Percentiles rank a stretch among this genome's conserved stretches.
These are phyloP conservation scores for Acleris holmiana DNA, from an alignment of 2,888 invertebrate species.

Conservation along the genomic window DNA sequence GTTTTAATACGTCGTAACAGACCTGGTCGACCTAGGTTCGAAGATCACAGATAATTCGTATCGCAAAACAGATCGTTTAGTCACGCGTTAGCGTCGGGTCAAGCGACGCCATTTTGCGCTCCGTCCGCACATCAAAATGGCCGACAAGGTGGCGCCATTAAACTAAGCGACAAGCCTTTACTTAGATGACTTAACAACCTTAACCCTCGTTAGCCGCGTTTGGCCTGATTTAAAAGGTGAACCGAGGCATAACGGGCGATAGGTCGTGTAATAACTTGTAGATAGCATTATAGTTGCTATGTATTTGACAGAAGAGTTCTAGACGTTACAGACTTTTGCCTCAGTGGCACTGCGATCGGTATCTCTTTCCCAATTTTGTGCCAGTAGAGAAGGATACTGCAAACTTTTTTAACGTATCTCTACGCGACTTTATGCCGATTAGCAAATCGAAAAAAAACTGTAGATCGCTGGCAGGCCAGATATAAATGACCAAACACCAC, in stretches of 20 bases:
- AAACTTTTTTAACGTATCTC: too few relatives aligned
- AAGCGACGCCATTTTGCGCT: conserved; percentile 29
- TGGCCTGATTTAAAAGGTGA: conserved; percentile 3
- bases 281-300: too few relatives aligned
- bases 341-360: too few relatives aligned
- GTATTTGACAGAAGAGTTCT: too few relatives aligned
- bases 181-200: conserved; percentile 6
- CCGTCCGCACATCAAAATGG: conserved; percentile 31
- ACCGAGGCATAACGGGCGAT: not conserved
- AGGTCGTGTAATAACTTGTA: not conserved
- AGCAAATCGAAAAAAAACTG: too few relatives aligned
- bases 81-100: conserved; percentile 26
- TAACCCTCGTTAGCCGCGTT: not conserved
- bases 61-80: conserved; percentile 36
- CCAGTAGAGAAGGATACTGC: too few relatives aligned
- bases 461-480: too few relatives aligned
- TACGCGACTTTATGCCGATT: too few relatives aligned
- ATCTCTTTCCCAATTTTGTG: too few relatives aligned
- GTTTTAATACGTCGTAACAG: not conserved
- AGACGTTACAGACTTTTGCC: too few relatives aligned
- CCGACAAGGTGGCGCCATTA: conserved; percentile 33
- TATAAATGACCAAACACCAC: too few relatives aligned
- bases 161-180: conserved; percentile 29
- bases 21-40: conserved; percentile 5
- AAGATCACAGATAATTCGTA: conserved; percentile 25